phyloP scores from a whole-genome alignment of 2,888 invertebrate genomes.

The Carcina quercana region DNA sequence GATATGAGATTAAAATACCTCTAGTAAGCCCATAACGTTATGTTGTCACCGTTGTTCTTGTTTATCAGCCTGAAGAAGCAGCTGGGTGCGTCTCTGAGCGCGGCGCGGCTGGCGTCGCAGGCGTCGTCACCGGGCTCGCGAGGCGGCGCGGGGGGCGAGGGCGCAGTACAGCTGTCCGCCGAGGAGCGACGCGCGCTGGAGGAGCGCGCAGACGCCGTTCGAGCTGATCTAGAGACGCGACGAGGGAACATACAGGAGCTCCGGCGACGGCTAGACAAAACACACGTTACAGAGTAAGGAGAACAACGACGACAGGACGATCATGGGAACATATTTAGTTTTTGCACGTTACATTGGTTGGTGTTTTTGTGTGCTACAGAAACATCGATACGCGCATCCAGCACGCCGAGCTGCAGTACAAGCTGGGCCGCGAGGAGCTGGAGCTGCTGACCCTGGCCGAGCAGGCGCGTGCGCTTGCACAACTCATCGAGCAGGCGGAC shows the following conservation, averaged over 20 bases:
- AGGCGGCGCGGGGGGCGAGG: constrained; percentile 31
- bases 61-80: constrained; percentile 79
- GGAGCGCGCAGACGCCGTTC: constrained; percentile 61
- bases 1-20: not conserved
- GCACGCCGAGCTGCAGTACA: constrained; percentile 92
- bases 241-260: constrained; percentile 86
- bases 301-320: no score
- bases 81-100: constrained; percentile 76
- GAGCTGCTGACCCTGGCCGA: constrained; percentile 89
- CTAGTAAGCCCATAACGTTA: not conserved
- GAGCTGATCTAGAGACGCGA: constrained; percentile 84
- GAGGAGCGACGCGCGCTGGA: constrained; percentile 74
- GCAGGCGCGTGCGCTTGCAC: constrained; percentile 86
- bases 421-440: constrained; percentile 90
- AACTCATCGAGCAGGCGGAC: constrained; percentile 81
- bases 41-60: no score
- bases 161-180: constrained; percentile 61
- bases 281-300: constrained; percentile 92
- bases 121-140: constrained; percentile 41
- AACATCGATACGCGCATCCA: constrained; percentile 93
- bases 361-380: constrained; percentile 54
- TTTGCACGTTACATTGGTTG: no score
- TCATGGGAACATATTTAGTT: no score
- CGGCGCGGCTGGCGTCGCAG: constrained; percentile 56
- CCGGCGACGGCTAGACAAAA: constrained; percentile 84